phyloP scores from a whole-genome alignment of 1,140 invertebrate species.

The Rhopalosiphum padi region DNA sequence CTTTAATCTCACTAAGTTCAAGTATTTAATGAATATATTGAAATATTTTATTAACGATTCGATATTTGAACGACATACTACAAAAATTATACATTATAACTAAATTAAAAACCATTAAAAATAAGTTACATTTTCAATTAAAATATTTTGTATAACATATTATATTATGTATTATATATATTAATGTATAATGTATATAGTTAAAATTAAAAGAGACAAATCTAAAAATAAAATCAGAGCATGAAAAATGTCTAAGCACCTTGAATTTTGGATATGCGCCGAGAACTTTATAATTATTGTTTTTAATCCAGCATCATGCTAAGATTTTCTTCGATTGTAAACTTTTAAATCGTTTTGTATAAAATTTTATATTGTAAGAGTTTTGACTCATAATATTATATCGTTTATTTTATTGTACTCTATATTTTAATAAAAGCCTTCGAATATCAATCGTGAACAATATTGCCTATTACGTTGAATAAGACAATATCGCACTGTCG shows the following conservation, averaged over 20 bases:
- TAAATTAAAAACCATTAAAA: not conserved
- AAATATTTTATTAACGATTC: not conserved
- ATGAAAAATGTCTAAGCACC: constrained; percentile 47
- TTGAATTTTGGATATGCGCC: constrained; percentile 41
- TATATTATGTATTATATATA: not conserved
- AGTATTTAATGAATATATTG: not conserved
- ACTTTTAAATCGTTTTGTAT: not conserved
- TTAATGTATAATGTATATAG: constrained; percentile 1
- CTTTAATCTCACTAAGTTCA: not conserved
- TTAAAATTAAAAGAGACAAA: constrained; percentile 36
- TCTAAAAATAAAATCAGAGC: constrained; percentile 45
- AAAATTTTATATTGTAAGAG: not conserved
- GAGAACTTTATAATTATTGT: constrained; percentile 47
- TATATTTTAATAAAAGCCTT: not conserved
- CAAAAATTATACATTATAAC: not conserved
- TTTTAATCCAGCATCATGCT: constrained; percentile 34
- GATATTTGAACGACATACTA: not conserved
- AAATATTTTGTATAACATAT: not conserved
- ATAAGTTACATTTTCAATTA: not conserved
- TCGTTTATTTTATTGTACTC: not conserved
- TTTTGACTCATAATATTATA: not conserved
- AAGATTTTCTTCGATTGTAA: not conserved
- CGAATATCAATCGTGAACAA: not conserved
- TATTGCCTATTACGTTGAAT: not conserved
- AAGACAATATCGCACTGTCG: not conserved